Conservation (phyloP, 2,888 invertebrate species). For the Drosophila affinis region DNA sequence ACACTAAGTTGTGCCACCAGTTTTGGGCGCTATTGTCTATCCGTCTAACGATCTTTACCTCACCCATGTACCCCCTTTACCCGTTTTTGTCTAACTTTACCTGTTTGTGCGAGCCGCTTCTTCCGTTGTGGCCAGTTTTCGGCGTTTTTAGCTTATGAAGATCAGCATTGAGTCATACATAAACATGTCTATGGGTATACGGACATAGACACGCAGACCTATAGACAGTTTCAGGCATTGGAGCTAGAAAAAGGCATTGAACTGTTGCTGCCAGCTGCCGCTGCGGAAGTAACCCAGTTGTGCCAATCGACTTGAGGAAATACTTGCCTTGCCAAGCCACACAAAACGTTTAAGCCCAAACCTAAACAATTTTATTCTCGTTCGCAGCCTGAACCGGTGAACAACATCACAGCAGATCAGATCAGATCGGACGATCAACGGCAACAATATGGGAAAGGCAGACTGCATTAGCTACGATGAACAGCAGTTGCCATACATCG, state of each 20-base stretch:
- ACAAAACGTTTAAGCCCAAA: slow-evolving; percentile 53
- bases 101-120: slow-evolving; percentile 24
- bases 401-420: slow-evolving; percentile 24
- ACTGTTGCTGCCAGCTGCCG: slow-evolving; percentile 40
- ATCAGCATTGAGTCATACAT: slow-evolving; percentile 69
- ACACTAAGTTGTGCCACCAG: slow-evolving; percentile 55
- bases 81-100: slow-evolving; percentile 12
- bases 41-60: slow-evolving; percentile 7
- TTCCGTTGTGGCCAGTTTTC: slow-evolving; percentile 33
- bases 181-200: slow-evolving; percentile 4
- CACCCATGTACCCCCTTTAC: slow-evolving; percentile 1
- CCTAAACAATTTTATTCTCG: slow-evolving; percentile 61
- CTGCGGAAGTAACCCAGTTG: slow-evolving; percentile 71
- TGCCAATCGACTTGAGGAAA: slow-evolving; percentile 48
- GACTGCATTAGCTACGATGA: slow-evolving; percentile 84
- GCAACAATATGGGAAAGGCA: slow-evolving; percentile 71
- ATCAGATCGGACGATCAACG: slow-evolving; percentile 9
- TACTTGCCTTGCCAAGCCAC: slow-evolving; percentile 38
- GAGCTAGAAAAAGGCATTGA: slow-evolving; percentile 65
- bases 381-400: slow-evolving; percentile 55
- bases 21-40: slow-evolving; percentile 62
- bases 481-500: slow-evolving; percentile 86
- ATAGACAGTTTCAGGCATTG: slow-evolving; percentile 45
- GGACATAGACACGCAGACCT: neutral
- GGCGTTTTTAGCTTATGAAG: slow-evolving; percentile 58